phyloP scores from a whole-genome alignment of 2,888 invertebrate species.

The Chrysotoxum bicinctum region DNA sequence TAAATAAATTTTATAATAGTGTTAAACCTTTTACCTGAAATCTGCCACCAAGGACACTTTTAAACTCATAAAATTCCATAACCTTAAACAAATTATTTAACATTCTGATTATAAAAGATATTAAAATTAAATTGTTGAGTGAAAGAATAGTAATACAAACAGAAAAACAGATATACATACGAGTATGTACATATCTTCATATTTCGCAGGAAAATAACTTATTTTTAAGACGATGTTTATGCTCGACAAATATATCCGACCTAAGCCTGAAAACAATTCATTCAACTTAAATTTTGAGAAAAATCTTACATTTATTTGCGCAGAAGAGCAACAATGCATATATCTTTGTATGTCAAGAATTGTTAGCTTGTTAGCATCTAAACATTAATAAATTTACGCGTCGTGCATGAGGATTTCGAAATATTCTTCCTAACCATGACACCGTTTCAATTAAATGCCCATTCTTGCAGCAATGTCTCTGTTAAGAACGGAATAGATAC shows the following conservation, averaged over 20 bases:
- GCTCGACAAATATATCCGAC: neutral
- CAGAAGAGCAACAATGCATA: neutral
- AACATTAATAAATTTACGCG: constrained; percentile 12
- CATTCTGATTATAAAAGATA: too few relatives aligned
- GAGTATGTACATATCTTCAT: too few relatives aligned
- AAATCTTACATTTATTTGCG: neutral
- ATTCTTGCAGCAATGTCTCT: constrained; percentile 25
- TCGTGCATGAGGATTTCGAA: constrained; percentile 25
- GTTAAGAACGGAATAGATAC: constrained; percentile 15
- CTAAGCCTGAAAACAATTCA: neutral
- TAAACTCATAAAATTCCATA: too few relatives aligned
- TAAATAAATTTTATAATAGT: too few relatives aligned
- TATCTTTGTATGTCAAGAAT: constrained; percentile 33
- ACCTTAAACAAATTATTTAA: too few relatives aligned
- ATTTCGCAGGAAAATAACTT: too few relatives aligned
- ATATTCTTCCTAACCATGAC: constrained; percentile 57
- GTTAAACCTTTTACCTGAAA: too few relatives aligned
- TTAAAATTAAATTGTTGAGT: too few relatives aligned
- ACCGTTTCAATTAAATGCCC: constrained; percentile 30
- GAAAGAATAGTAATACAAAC: too few relatives aligned
- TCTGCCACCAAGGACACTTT: too few relatives aligned
- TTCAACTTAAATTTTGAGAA: neutral
- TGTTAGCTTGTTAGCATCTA: constrained; percentile 49
- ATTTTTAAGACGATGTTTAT: too few relatives aligned
- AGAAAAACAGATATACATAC: too few relatives aligned